These are phyloP conservation scores for Hydrochoerus hydrochaeris DNA, from an alignment of 2,113 vertebrate genomes.

Conservation along the genomic window DNA sequence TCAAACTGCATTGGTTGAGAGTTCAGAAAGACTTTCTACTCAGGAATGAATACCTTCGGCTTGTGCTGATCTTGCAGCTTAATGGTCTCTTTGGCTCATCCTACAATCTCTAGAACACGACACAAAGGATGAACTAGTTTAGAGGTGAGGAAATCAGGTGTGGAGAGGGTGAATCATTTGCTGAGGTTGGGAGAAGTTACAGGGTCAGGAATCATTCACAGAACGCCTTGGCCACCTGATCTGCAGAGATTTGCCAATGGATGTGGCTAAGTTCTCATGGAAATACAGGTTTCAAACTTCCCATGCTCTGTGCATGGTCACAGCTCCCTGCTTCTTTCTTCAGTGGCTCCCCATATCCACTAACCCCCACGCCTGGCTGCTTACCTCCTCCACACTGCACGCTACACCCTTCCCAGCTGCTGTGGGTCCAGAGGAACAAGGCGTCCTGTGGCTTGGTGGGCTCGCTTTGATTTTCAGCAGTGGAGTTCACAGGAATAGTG, in stretches of 20 bases:
- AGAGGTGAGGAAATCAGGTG: background rate
- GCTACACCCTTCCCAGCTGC: conserved; percentile 95
- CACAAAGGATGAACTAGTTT: rapidly evolving
- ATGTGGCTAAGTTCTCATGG: background rate
- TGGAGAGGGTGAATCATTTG: background rate
- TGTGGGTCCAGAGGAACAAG: conserved; percentile 98
- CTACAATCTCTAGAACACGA: background rate
- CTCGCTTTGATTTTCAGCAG: conserved; percentile 86
- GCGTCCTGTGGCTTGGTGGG: conserved; percentile 89
- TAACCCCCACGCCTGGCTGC: rapidly evolving
- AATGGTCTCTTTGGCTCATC: background rate
- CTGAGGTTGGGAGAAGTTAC: background rate
- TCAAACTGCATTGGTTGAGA: background rate
- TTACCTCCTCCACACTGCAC: conserved; percentile 97
- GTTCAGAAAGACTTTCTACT: background rate
- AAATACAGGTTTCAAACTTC: background rate
- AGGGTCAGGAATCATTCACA: background rate
- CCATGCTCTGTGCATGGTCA: background rate
- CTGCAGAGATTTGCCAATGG: conserved; percentile 53
- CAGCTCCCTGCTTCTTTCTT: rapidly evolving
- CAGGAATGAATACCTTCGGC: background rate
- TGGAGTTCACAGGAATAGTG: conserved; percentile 94
- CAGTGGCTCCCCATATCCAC: background rate
- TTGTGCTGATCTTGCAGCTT: rapidly evolving
- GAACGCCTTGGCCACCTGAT: background rate